A percentile compares a stretch with the other conserved stretches of the same genome.
phyloP scores from a whole-genome alignment of 2,797 vertebrate genomes.

The Cirrhinus mrigala region DNA sequence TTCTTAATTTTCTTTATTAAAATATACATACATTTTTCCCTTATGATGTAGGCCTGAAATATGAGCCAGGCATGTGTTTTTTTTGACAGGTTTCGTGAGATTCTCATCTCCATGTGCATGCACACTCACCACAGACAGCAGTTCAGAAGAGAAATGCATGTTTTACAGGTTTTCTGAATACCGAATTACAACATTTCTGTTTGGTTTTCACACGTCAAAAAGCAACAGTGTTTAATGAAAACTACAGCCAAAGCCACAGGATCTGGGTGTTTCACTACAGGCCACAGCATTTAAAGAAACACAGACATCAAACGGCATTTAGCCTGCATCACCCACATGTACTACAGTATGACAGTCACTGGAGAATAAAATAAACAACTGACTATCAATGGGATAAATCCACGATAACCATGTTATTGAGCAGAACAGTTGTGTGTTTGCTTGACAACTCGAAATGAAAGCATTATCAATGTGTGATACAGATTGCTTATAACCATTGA shows the following conservation, averaged over 20 bases:
- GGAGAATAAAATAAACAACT: background rate
- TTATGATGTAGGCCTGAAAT: no score
- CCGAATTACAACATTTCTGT: background rate
- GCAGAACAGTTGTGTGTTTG: background rate
- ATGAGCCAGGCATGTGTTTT: background rate
- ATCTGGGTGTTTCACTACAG: background rate
- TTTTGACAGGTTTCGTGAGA: background rate
- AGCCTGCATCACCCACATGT: background rate
- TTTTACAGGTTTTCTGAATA: constrained; percentile 13
- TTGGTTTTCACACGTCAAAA: background rate
- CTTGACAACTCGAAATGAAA: background rate
- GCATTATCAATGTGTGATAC: background rate
- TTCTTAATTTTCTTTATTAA: background rate
- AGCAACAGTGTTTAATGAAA: background rate
- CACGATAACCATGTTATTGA: background rate
- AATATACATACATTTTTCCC: background rate
- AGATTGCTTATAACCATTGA: no score
- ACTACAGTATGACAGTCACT: background rate
- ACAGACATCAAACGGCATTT: background rate
- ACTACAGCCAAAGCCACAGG: background rate
- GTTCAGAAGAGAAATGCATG: background rate
- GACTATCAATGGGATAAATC: background rate
- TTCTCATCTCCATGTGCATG: no score
- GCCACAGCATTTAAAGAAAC: background rate
- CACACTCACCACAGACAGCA: background rate